Conservation (phyloP, 2,888 invertebrate genomes). For the Molorchus minor region DNA sequence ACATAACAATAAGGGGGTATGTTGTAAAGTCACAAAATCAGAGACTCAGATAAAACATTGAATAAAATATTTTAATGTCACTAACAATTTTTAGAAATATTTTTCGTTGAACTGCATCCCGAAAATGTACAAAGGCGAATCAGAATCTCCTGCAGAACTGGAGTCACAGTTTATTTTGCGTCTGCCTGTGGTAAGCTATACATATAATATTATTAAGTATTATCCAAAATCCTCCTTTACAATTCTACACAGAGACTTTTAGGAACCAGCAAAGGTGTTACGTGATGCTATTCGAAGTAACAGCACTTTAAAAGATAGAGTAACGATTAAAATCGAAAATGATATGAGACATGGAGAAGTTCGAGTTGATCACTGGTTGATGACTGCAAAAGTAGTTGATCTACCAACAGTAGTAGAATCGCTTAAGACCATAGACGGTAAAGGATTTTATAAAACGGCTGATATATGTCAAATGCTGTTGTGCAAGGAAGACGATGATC, state of each 20-base stretch:
- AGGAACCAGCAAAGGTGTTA: conserved; percentile 78
- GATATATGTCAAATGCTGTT: conserved; percentile 94
- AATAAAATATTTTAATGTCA: too few species aligned
- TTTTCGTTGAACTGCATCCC: too few species aligned
- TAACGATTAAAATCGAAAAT: conserved; percentile 85
- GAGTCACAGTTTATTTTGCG: conserved; percentile 60
- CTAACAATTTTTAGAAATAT: too few species aligned
- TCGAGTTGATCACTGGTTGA: conserved; percentile 85
- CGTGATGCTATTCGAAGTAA: conserved; percentile 81
- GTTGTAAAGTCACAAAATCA: too few species aligned
- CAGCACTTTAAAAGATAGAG: conserved; percentile 82
- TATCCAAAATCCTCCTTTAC: conserved; percentile 3
- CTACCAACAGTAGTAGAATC: conserved; percentile 93
- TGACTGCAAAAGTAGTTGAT: conserved; percentile 90
- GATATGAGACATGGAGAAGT: conserved; percentile 91
- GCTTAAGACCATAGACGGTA: conserved; percentile 93
- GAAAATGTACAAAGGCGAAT: conserved; percentile 35
- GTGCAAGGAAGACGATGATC: conserved; percentile 89
- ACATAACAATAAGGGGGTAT: too few species aligned
- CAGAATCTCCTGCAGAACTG: conserved; percentile 52
- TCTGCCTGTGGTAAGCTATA: conserved; percentile 51
- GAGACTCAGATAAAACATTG: too few species aligned
- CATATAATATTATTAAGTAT: background rate
- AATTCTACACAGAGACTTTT: conserved; percentile 4
- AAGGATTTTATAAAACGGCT: conserved; percentile 97